A percentile compares a stretch with the other conserved stretches of the same genome.
Evolutionary conservation across 30 jellyfish, hydroid and myxozoan species (phyloP).

Genomic region (Aurelia aurita complex sp. Pacific): DNA sequence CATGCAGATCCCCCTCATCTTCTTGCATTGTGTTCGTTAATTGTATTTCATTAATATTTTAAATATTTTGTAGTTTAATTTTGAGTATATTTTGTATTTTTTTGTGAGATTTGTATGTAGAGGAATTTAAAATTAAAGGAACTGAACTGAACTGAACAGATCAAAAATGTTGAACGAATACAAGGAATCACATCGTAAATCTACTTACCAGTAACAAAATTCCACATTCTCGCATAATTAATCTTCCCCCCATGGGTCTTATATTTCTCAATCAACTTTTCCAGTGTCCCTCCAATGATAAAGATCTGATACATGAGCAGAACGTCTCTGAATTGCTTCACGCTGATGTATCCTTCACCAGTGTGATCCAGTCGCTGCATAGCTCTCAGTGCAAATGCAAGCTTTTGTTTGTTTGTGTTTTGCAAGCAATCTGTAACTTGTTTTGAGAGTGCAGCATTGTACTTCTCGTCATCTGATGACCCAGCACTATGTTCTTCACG

Average conservation of each 20-base stretch:
- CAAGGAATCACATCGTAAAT: not conserved
- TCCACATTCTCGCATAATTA: constrained; percentile 25
- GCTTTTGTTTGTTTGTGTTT: constrained; percentile 34
- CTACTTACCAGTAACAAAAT: constrained; percentile 11
- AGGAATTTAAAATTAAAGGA: no score
- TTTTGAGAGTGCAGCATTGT: constrained; percentile 24
- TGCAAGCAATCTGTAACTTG: constrained; percentile 51
- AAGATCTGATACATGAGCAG: constrained; percentile 47
- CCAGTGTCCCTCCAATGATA: constrained; percentile 54
- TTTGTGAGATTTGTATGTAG: no score
- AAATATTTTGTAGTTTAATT: no score
- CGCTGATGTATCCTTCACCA: constrained; percentile 29
- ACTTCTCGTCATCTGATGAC: not conserved
- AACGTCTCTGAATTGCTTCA: constrained; percentile 34
- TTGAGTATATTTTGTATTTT: no score
- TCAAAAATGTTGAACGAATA: no score
- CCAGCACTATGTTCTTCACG: not conserved
- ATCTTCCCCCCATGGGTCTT: constrained; percentile 25
- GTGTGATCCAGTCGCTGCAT: constrained; percentile 29
- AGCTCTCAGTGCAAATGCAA: constrained; percentile 44
- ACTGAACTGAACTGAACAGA: no score
- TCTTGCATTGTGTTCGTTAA: no score
- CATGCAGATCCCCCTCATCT: no score
- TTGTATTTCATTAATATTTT: no score
- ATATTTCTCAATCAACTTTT: constrained; percentile 35